A percentile compares a stretch with the other conserved stretches of the same genome.
Conservation (phyloP, 1,140 invertebrate species). For the Drosophila auraria region DNA sequence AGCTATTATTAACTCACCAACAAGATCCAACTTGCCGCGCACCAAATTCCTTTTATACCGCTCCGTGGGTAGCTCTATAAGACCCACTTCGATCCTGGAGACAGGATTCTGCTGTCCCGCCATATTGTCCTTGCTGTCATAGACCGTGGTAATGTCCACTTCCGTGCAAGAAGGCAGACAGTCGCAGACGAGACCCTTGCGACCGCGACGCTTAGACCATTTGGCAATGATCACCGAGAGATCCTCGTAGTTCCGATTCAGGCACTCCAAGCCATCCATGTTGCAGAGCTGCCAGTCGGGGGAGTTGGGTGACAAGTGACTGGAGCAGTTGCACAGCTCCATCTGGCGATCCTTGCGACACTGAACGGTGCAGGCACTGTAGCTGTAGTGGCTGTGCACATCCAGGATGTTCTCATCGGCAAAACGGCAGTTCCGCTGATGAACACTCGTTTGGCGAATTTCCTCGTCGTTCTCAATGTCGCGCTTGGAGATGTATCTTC, state of each 20-base stretch:
- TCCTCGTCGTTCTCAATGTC: constrained; percentile 88
- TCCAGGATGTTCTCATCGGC: constrained; percentile 88
- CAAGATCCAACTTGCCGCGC: constrained; percentile 87
- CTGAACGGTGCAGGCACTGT: constrained; percentile 89
- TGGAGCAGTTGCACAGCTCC: constrained; percentile 88
- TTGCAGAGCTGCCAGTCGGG: constrained; percentile 86
- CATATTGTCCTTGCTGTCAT: constrained; percentile 86
- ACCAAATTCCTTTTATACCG: constrained; percentile 88
- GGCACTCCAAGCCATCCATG: constrained; percentile 87
- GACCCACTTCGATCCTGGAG: constrained; percentile 86
- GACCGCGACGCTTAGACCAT: constrained; percentile 73
- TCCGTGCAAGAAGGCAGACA: constrained; percentile 88
- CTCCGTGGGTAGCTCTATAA: constrained; percentile 87
- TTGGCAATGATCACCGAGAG: constrained; percentile 87
- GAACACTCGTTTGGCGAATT: constrained; percentile 86
- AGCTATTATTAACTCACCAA: constrained; percentile 85
- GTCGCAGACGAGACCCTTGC: constrained; percentile 87
- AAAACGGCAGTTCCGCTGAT: constrained; percentile 88
- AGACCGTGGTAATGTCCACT: constrained; percentile 87
- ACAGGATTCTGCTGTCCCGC: constrained; percentile 68
- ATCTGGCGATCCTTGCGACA: constrained; percentile 88
- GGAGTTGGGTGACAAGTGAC: constrained; percentile 88
- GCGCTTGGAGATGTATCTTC: constrained; percentile 86
- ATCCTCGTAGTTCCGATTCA: constrained; percentile 87
- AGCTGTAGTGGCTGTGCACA: constrained; percentile 88